phyloP scores from a whole-genome alignment of 1,140 invertebrate species.

The Lanistes nyassanus region DNA sequence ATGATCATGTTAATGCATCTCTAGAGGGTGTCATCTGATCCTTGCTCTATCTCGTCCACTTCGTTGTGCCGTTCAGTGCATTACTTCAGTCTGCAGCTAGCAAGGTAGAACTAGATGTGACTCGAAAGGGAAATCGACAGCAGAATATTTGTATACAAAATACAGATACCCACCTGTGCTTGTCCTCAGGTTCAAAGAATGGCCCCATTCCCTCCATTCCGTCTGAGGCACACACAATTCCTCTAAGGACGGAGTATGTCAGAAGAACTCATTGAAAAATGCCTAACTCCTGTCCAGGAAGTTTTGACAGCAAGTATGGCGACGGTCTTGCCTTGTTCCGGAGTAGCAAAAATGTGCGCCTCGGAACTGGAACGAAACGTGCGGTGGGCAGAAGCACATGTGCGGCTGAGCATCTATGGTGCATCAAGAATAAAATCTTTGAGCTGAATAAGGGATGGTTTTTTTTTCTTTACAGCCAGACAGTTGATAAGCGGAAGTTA shows the following conservation, averaged over 20 bases:
- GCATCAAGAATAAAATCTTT: too few relatives aligned
- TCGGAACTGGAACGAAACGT: too few relatives aligned
- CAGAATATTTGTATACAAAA: neutral
- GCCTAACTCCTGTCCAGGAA: slow-evolving; percentile 34
- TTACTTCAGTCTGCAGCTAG: too few relatives aligned
- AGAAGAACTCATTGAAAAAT: slow-evolving; percentile 19
- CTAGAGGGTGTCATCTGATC: too few relatives aligned
- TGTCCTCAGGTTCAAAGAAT: slow-evolving; percentile 47
- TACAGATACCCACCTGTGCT: slow-evolving; percentile 36
- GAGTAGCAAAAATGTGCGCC: slow-evolving; percentile 4
- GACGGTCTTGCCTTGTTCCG: slow-evolving; percentile 11
- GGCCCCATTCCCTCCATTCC: slow-evolving; percentile 42
- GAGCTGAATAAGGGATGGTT: too few relatives aligned
- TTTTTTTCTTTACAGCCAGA: too few relatives aligned
- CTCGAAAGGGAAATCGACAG: neutral
- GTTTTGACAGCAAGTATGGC: slow-evolving; percentile 40
- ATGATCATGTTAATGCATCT: too few relatives aligned
- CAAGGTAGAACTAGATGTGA: neutral
- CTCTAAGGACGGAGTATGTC: slow-evolving; percentile 3
- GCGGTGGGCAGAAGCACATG: too few relatives aligned
- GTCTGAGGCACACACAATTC: slow-evolving; percentile 5
- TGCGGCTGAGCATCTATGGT: too few relatives aligned
- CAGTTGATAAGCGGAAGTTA: too few relatives aligned
- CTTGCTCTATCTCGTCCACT: too few relatives aligned
- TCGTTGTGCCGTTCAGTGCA: too few relatives aligned